Base-by-base conservation (phyloP, 2,113 vertebrate species). In the Pygoscelis adeliae region DNA sequence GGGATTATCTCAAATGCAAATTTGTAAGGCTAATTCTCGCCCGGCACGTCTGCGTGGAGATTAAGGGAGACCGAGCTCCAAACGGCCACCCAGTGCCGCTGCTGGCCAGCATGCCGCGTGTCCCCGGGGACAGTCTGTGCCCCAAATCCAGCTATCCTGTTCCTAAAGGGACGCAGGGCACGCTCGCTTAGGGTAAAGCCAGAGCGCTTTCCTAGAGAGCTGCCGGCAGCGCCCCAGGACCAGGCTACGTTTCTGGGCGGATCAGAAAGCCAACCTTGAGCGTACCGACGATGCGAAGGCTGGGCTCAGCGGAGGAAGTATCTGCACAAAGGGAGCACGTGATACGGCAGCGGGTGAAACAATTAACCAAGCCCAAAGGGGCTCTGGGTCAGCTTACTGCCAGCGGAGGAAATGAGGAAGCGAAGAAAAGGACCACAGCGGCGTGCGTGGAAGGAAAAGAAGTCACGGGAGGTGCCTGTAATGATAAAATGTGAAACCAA, bases 231-330 rank as follows among this genome's bases (percentile, higher is more conserved):
- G 0, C 29, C 36, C 13, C 88, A n/a, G 61, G 38, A 38, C 27
- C 18, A 7, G 65, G 55, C 47, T 16, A 5, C 0, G 6, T 11
- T 15, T 27, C 55, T 2, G 23, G 30, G 63, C 2, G 5, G 56
- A 36, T 63, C 32, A 36, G 42, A 47, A 47, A 56, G 23, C 21
- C n/a, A 11, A 27, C 11, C n/a, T 19, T 1, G 26, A 69, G 49
- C 1, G 3, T 8, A 10, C 7, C 0, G 5, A 21, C 1, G 19
- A 10, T 0, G 11, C 3, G 12, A 56, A 21, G 32, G 22, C 29
- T 34, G 23, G 25, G 14, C 50, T 55, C 2, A 2, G 42, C 3
- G 2, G 27, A 63, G 49, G 87, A 72, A 73, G 50, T 2, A 17
- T 15, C 34, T 12, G 10, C 58, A 22, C 36, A 66, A 73, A 56